Base-by-base conservation (phyloP, 2,797 vertebrate genomes). In the Bovichtus diacanthus region DNA sequence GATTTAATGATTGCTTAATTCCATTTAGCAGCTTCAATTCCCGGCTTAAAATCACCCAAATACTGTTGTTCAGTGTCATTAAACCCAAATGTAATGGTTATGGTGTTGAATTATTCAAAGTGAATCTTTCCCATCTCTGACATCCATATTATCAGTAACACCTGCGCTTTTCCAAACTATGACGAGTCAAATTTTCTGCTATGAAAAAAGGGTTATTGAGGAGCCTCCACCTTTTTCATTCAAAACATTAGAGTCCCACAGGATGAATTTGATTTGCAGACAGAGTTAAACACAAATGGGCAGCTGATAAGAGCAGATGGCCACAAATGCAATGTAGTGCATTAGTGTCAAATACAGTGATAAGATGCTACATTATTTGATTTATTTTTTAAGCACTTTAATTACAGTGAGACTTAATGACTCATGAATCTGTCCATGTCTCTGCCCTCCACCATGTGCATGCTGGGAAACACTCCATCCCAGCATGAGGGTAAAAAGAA, bases 351-450 rank as follows among this genome's bases (percentile, higher is more conserved):
- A 31, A n/a, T 50, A 21, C 7, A 15, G 21, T 34, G 5, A 1
- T 27, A 10, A 8, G 5, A 15, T 49, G 41, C 44, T 23, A 6
- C 21, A 3, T 58, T 12, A 5, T 53, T 50, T 56, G 9, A 46
- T 80, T 55, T 5, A 60, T 67, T 25, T 73, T 38, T 63, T 23
- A 25, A 41, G 6, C 36, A n/a, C 29, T 49, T 66, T 60, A 55
- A 44, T 64, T 64, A 13, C 43, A 66, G 5, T 18, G 47, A 59
- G 38, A 23, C 39, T 49, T 49, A 69, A 18, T 58, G 16, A 49
- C 46, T 68, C 41, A 39, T 31, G 16, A 39, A 59, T 59, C 46
- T 39, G 21, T 59, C 9, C 27, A 29, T 36, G 25, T 70, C 34
- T 47, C 44, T 59, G 31, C 41, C 23, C 46, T 70, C 6, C 11